These are phyloP conservation scores for Ectemnius continuus DNA, from an alignment of 2,888 invertebrate species.

Conservation along the genomic window DNA sequence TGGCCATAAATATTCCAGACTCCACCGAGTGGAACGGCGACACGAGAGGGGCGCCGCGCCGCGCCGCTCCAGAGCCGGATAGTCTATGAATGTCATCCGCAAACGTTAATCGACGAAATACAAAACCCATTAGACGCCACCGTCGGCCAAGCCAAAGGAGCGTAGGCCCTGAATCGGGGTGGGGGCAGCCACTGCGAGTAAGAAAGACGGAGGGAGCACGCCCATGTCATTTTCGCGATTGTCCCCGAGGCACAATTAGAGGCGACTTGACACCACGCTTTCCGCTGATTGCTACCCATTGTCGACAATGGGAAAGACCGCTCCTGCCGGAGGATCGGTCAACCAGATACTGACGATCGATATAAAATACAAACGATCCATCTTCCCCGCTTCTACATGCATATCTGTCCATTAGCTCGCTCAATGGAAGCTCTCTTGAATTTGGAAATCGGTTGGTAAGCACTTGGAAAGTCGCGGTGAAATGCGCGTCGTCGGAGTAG, in stretches of 20 bases:
- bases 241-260: constrained; percentile 61
- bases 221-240: constrained; percentile 67
- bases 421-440: too few relatives aligned
- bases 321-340: not conserved
- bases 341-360: too few relatives aligned
- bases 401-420: too few relatives aligned
- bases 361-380: too few relatives aligned
- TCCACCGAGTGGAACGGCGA: not conserved
- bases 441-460: too few relatives aligned
- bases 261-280: constrained; percentile 54
- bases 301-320: constrained; percentile 18
- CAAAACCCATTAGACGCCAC: constrained; percentile 67
- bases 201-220: constrained; percentile 49
- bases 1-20: constrained; percentile 21
- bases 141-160: constrained; percentile 34
- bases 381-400: too few relatives aligned
- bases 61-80: constrained; percentile 8
- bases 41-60: not conserved
- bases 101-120: constrained; percentile 68
- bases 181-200: too few relatives aligned
- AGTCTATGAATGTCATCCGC: constrained; percentile 64
- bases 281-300: constrained; percentile 54
- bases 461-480: too few relatives aligned
- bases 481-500: too few relatives aligned
- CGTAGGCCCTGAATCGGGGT: not conserved